Evolutionary conservation across 2,888 invertebrate genomes (phyloP), one percentile per base, ranked within the genome.

Genomic region (Eugnorisma glareosa): DNA sequence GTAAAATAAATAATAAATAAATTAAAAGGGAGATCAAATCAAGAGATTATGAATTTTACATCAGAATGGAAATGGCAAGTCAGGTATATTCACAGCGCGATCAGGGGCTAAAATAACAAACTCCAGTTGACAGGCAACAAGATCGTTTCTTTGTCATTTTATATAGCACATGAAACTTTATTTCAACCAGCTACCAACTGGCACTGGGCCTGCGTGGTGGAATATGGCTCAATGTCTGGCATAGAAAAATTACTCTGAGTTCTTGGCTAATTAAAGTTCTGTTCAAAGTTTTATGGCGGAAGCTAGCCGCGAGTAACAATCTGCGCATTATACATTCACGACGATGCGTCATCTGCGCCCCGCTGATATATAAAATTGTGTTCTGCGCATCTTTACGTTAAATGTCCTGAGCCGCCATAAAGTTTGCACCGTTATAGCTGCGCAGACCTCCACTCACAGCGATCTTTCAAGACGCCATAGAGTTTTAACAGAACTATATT

Each of bases 21-120:
- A 85, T 68, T 75, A 79, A 43, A 81, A 76, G 73, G 63, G 90
- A 90, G 90, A 90, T 90, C 90, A 90, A 87, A 89, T 88, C 43
- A 87, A 87, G 85, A 85, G 77, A 86, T 86, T 76, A 83, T 67
- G 48, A 81, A 75, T 83, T 84, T 86, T 82, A 87, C 85, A 85
- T 80, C 72, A 83, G 73, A 86, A 80, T 77, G 85, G 81, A 87
- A 85, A 88, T 90, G 87, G 87, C 90, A 89, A 89, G 83, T 86
- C 67, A 85, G 78, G 78, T 87, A 84, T 86, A 82, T 75, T 81
- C 82, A 88, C 82, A 85, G 75, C 72, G 75, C 77, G 61, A 85
- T 61, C 77, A 71, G 51, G 13, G n/a, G 4, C 48, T 57, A 40
- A 18, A 18, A 18, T 54, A 28, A 35, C 57, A 18, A 67, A 37